Base-by-base conservation (phyloP, 64 coral and sea anemone genomes). In the Pachyseris speciosa region DNA sequence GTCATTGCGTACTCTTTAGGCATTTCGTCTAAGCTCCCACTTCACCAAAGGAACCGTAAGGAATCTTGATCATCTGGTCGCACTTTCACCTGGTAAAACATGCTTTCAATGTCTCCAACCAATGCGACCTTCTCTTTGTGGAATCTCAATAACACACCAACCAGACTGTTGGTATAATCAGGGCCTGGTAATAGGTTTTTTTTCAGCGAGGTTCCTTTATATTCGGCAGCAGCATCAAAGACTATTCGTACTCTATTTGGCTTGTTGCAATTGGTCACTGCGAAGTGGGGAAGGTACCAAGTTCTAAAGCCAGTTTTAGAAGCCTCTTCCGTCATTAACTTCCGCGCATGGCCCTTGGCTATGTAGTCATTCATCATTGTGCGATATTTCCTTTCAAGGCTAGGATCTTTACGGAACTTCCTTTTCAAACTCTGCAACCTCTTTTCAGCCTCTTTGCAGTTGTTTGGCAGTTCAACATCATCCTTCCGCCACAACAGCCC, bases 1-100 rank as follows among this genome's bases (percentile, higher is more conserved):
- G 64, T 84, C 85, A 89, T 94, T 8, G 37, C 65, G 26, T 86
- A 86, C 44, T 86, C 83, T 2, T 86, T 7, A 2, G 83, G 83
- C 26, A 64, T 7, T 6, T 86, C 64, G 19, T 51, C 64, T 2
- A 24, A 13, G 64, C 40, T 50, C 5, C 16, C 69, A 13, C 15
- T 73, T 76, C 88, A 91, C 89, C 89, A 91, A 4, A 83, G 78
- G 33, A 91, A 91, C 60, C 89, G 71, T 7, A 91, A 30, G 0
- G 78, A 42, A 29, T 83, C 89, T 91, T 84, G 76, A 39, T 91
- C 89, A 38, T 71, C 48, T n/a, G n/a, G n/a, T n/a, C n/a, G n/a
- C n/a, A n/a, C n/a, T n/a, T n/a, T n/a, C n/a, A n/a, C n/a, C n/a
- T n/a, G n/a, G n/a, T n/a, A n/a, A n/a, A n/a, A n/a, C n/a, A n/a